These are phyloP conservation scores for Odontocolon sp. DNA, from an alignment of 2,888 invertebrate genomes.

Conservation along the genomic window DNA sequence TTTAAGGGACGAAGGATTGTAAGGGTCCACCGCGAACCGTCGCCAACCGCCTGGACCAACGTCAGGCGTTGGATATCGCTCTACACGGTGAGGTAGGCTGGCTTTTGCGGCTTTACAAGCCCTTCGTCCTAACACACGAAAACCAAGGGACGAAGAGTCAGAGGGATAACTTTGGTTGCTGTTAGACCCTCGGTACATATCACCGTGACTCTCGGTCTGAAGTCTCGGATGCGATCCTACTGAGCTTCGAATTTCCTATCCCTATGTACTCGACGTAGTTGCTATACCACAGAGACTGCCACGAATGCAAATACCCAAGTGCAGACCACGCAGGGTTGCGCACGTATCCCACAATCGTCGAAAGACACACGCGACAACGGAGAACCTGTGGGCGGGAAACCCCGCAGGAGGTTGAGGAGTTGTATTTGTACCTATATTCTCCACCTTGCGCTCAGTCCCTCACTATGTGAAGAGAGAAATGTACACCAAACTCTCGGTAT, in stretches of 20 bases:
- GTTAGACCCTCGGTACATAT: constrained; percentile 18
- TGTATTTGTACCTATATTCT: constrained; percentile 25
- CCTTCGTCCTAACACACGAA: constrained; percentile 10
- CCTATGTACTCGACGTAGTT: too few species aligned
- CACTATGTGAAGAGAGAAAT: not conserved
- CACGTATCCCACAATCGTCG: constrained; percentile 34
- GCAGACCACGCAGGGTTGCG: constrained; percentile 16
- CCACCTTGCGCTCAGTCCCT: not conserved
- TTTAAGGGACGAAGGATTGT: not conserved
- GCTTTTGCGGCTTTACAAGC: constrained; percentile 33
- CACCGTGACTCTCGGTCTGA: constrained; percentile 10
- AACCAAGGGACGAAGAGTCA: constrained; percentile 26
- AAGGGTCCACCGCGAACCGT: not conserved
- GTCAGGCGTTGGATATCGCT: constrained; percentile 1
- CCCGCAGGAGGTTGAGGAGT: constrained; percentile 2
- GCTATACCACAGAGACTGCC: not conserved
- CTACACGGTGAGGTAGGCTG: not conserved
- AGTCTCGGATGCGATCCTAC: constrained; percentile 19
- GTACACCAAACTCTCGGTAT: not conserved
- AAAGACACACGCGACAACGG: constrained; percentile 42
- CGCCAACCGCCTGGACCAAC: constrained; percentile 6
- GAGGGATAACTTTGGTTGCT: constrained; percentile 34
- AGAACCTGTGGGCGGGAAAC: constrained; percentile 16
- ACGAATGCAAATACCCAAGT: constrained; percentile 47
- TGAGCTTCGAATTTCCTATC: constrained; percentile 35